These are phyloP conservation scores for Crotalus viridis DNA, from an alignment of 2,113 vertebrate genomes.

Conservation along the genomic window DNA sequence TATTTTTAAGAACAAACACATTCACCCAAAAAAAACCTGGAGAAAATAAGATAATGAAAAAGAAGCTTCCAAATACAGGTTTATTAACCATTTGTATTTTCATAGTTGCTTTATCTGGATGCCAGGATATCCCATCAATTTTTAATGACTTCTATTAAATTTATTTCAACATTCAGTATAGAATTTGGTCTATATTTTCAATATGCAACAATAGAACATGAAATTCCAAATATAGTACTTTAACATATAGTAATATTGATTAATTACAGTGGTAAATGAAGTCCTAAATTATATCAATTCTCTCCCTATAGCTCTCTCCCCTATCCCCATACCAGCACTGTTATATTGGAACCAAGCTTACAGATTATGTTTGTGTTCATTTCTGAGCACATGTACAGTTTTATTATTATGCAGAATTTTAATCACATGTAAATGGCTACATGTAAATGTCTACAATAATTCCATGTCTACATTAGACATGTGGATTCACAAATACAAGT, in stretches of 20 bases:
- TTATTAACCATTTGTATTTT: not conserved
- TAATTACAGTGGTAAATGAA: not conserved
- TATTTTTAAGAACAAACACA: not conserved
- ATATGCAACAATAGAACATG: not conserved
- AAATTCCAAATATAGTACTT: not conserved
- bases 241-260: not conserved
- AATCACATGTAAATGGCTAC: not conserved
- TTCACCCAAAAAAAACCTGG: not conserved
- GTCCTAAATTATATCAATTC: not conserved
- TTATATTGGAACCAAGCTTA: slow-evolving; percentile 1
- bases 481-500: not conserved
- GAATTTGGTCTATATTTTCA: not conserved
- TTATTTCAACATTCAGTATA: not conserved
- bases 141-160: not conserved
- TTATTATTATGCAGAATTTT: not conserved
- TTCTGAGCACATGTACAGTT: not conserved
- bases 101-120: not conserved
- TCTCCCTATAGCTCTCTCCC: not conserved
- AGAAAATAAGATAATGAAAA: not conserved
- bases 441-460: not conserved
- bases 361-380: slow-evolving; percentile 1
- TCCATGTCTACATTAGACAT: not conserved
- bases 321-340: not conserved
- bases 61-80: not conserved
- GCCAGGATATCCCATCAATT: not conserved